Base-by-base conservation (phyloP, 2,797 vertebrate species). In the Protosalanx chinensis region DNA sequence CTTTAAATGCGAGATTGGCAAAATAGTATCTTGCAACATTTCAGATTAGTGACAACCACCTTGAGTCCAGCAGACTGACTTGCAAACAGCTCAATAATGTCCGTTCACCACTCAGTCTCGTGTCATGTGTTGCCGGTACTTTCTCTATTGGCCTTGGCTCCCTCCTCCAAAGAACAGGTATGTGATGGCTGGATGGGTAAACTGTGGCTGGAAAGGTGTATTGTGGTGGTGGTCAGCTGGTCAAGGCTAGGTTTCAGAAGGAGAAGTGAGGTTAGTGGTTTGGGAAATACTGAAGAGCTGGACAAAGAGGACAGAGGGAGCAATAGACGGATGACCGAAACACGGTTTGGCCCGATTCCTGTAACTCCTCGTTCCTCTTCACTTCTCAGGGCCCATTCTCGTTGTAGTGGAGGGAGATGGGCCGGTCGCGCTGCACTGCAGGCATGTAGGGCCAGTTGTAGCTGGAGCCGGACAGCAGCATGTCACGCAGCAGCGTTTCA, bases 361-460 rank as follows among this genome's bases (percentile, higher is more conserved):
- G 65, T 0, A 46, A 58, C 72, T 72, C 62, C 33, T 62, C 66
- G 37, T 58, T 1, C 32, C 41, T 3, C n/a, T 2, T 15, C 23
- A 2, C 20, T 37, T 18, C 70, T 92, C 91, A 94, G 66, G 92
- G 93, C 66, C 93, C 93, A 5, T 92, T 93, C 84, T 94, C 93
- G 1, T 93, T 93, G 89, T 94, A 94, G 84, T 93, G 92, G 78
- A 94, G 89, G 70, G 92, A 89, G 74, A 94, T 87, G 80, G 85
- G 90, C 23, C 91, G 88, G 67, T 88, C 91, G 69, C 93, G 93
- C 86, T 94, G 95, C 76, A 94, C 91, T 0, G 88, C 12, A 1
- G 90, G 88, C 86, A 93, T 91, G 75, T 94, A 95, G 56, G 94
- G 94, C 95, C 95, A 95, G 88, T 92, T 94, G 90, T 95, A 94